Percentiles rank a stretch among this genome's conserved stretches.
phyloP scores from a whole-genome alignment of 2,113 vertebrate species.

The Limnothrissa miodon region DNA sequence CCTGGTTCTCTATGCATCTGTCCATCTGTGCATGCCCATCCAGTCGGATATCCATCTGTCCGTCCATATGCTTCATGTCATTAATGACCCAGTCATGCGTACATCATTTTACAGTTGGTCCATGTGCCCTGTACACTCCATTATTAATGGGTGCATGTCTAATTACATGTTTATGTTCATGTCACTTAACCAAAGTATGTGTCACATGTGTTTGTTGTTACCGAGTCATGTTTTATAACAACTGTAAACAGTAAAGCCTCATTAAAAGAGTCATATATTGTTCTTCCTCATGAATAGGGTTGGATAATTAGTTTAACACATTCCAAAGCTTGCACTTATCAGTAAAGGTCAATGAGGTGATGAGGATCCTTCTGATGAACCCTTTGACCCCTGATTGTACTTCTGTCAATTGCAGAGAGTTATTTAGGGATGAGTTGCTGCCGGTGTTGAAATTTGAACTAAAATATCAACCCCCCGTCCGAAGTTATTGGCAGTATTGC shows the following conservation, averaged over 20 bases:
- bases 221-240: neutral
- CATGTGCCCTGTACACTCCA: neutral
- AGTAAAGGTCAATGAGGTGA: neutral
- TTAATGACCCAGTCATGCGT: neutral
- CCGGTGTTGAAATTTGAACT: no score
- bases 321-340: neutral
- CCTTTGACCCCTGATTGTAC: neutral
- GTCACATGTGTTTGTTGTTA: neutral
- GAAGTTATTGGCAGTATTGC: no score
- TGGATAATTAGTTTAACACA: neutral
- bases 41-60: neutral
- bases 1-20: neutral
- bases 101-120: neutral
- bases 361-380: neutral
- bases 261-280: neutral
- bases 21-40: neutral
- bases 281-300: neutral
- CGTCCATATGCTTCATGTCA: neutral
- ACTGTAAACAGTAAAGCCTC: no score
- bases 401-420: no score
- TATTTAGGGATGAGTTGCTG: no score
- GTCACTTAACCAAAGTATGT: neutral
- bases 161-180: neutral
- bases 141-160: neutral
- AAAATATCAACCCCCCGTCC: no score